Base-by-base conservation (phyloP, 2,888 invertebrate genomes). In the Tuta absoluta region DNA sequence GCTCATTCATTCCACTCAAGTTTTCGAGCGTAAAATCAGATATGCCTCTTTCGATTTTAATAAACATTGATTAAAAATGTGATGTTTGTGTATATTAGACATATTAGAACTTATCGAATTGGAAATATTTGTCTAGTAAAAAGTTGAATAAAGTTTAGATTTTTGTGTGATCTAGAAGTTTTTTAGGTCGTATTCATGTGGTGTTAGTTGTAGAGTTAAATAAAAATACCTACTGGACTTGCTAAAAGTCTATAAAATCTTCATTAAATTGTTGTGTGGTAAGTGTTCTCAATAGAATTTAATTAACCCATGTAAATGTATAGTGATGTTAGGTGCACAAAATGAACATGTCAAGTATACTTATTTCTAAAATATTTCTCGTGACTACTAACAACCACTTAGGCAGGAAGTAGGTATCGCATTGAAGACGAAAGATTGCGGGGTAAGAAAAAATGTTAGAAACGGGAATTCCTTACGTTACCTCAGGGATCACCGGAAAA, bases 11-110 rank as follows among this genome's bases (percentile, higher is more conserved):
- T 63, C 67, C 68, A 68, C 48, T 67, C 68, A 78, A 87, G 82
- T 84, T 89, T 87, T 75, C 87, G 86, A 77, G 72, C 68, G 77
- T 69, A 76, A 76, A 71, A 63, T 73, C 64, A 71, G 69, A 62
- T 75, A 68, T 70, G 64, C 67, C 38, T 67, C 33, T 70, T 67
- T 66, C 53, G 59, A 4, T 45, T 21, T 5, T 21, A 49, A 23
- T 17, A 23, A 21, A 21, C 19, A 21, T 21, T 23, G 17, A 11
- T 58, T 1, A 38, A 63, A 38, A 49, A 45, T 49, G 23, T 60
- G 48, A 23, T 63, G n/a, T 45, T 41, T 48, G 45, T 58, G 49
- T n/a, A n/a, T n/a, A n/a, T n/a, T n/a, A n/a, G n/a, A n/a, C n/a
- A n/a, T n/a, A 19, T 3, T 28, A 33, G 41, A 10, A 57, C 10